Percentiles rank a stretch among this genome's conserved stretches.
phyloP scores from a whole-genome alignment of 2,888 invertebrate genomes.

The Cheiracanthium punctorium region DNA sequence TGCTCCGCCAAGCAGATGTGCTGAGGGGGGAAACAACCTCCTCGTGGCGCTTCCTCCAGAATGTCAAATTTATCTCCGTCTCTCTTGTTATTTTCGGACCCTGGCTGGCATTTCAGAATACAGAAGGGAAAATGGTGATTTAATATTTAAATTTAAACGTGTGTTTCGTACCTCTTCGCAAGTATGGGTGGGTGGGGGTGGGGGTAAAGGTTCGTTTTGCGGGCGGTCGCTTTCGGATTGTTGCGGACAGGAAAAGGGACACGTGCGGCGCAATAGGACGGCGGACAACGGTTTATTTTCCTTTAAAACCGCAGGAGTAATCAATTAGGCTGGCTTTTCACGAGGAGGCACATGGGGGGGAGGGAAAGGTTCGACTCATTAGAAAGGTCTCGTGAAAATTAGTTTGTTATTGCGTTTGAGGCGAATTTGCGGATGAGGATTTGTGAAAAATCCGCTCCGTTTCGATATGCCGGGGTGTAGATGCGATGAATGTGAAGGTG shows the following conservation, averaged over 20 bases:
- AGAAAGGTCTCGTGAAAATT: neutral
- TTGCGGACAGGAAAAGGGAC: neutral
- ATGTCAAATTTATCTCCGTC: neutral
- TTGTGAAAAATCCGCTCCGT: too few relatives aligned
- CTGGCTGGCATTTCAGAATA: neutral
- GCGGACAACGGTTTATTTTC: neutral
- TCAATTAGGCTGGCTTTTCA: neutral
- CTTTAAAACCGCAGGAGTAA: neutral
- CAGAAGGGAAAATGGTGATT: neutral
- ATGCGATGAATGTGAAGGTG: too few relatives aligned
- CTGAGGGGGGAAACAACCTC: too few relatives aligned
- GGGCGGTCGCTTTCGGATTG: neutral
- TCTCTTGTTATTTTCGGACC: too few relatives aligned
- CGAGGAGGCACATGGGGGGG: too few relatives aligned
- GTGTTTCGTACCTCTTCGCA: neutral
- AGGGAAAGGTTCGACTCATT: neutral
- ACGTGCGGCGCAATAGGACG: neutral
- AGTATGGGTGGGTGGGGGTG: too few relatives aligned
- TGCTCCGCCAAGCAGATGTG: neutral
- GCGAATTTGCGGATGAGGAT: too few relatives aligned
- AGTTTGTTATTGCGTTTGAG: neutral
- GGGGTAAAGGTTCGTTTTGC: neutral
- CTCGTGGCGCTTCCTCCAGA: neutral
- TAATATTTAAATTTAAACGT: slow-evolving; percentile 2
- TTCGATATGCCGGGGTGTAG: too few relatives aligned